Base-by-base conservation (phyloP, 2,888 invertebrate species). In the Hymenopus coronatus region DNA sequence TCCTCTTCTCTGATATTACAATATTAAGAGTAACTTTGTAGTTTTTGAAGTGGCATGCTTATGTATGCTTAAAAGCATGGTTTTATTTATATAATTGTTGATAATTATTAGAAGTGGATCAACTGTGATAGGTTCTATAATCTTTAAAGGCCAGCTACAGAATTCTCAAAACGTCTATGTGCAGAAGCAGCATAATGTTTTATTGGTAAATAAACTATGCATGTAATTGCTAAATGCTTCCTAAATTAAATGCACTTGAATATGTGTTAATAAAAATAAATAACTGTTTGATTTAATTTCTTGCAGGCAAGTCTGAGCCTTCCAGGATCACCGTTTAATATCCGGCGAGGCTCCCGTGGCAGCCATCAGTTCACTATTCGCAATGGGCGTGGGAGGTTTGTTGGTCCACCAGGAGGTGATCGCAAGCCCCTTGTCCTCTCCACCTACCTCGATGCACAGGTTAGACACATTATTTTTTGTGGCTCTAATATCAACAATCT, bases 281-380 rank as follows among this genome's bases (percentile, higher is more conserved):
- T 12, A 40, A 70, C 25, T 70, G 25, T 70, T 4, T 70, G 54
- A 20, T 4, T 20, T 70, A 25, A 70, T 70, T 70, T 20, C 28
- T 88, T 84, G 15, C 96, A 99, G 98, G 97, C 98, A 93, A 99
- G 98, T 94, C 96, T 98, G 93, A 99, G 98, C 94, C 96, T 99
- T 93, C 99, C 99, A 92, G 98, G 98, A 92, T 99, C 99, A 92
- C 99, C 99, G 92, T 98, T 98, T 96, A 98, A 98, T 94, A 95
- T 97, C 92, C 96, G 98, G 91, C 96, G 98, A 91, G 97, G 97
- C 91, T 98, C 98, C 92, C 96, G 97, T 91, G 97, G 98, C 91
- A 98, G 98, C 92, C 98, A 98, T 93, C 98, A 98, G 94, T 97
- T 98, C 95, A 96, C 98, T 91, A 94, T 98, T 93, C 96, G 97